phyloP scores from a whole-genome alignment of 2,113 vertebrate species.

The Peucedramus taeniatus region DNA sequence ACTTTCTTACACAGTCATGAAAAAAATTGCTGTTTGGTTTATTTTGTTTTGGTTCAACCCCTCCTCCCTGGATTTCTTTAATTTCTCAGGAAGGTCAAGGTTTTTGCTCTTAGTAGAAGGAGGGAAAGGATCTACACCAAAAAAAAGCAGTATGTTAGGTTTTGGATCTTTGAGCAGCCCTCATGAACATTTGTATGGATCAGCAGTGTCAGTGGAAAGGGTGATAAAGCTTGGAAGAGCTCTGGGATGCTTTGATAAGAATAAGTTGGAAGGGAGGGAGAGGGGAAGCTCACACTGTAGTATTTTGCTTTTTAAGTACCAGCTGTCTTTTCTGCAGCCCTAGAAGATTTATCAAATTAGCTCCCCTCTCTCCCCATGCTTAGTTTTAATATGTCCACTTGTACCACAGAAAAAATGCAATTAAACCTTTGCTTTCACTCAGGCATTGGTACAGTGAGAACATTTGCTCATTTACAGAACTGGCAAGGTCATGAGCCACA shows the following conservation, averaged over 20 bases:
- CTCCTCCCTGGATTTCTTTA: accelerated
- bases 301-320: neutral
- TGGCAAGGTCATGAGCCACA: neutral
- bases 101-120: neutral
- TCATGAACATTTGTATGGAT: neutral
- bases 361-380: neutral
- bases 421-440: neutral
- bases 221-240: neutral
- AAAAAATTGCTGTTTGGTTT: neutral
- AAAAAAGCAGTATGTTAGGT: neutral
- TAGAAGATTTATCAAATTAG: neutral
- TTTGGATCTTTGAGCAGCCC: neutral
- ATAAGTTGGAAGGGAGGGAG: neutral
- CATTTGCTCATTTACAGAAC: neutral
- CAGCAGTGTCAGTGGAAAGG: neutral
- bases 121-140: neutral
- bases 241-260: neutral
- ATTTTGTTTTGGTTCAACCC: neutral
- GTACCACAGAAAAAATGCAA: neutral
- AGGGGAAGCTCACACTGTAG: neutral
- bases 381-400: neutral
- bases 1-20: neutral
- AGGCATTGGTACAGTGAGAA: neutral
- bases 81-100: neutral
- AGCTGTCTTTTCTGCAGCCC: neutral